These are phyloP conservation scores for Pollenia griseotomentosa DNA, from an alignment of 2,888 invertebrate species.

Conservation along the genomic window DNA sequence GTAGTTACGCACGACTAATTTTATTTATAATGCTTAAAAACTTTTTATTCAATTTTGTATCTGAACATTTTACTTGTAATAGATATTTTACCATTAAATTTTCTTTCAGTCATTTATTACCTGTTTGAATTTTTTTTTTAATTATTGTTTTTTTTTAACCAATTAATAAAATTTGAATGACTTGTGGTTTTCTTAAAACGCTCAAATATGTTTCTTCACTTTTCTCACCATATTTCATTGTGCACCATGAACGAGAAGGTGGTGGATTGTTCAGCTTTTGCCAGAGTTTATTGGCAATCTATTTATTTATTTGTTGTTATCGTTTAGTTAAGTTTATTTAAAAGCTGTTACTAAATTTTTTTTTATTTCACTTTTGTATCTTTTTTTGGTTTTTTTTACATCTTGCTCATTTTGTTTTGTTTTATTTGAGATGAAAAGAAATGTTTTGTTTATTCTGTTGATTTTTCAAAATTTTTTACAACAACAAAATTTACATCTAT, in stretches of 20 bases:
- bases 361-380: neutral
- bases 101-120: slow-evolving; percentile 8
- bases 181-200: slow-evolving; percentile 25
- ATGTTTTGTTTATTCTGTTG: slow-evolving; percentile 9
- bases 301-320: slow-evolving; percentile 36
- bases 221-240: neutral
- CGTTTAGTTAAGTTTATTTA: slow-evolving; percentile 23
- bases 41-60: neutral
- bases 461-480: neutral
- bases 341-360: slow-evolving; percentile 15
- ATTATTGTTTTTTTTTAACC: neutral
- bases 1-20: slow-evolving; percentile 42
- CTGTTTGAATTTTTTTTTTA: neutral
- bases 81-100: neutral
- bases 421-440: neutral
- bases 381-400: neutral
- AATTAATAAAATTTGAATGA: slow-evolving; percentile 51
- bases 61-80: neutral
- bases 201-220: neutral
- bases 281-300: neutral
- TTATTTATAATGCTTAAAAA: neutral
- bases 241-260: slow-evolving; percentile 10
- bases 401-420: slow-evolving; percentile 13
- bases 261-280: slow-evolving; percentile 1
- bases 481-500: slow-evolving; percentile 8